These are phyloP conservation scores for Rachycentron canadum DNA, from an alignment of 2,797 vertebrate genomes.

Conservation along the genomic window DNA sequence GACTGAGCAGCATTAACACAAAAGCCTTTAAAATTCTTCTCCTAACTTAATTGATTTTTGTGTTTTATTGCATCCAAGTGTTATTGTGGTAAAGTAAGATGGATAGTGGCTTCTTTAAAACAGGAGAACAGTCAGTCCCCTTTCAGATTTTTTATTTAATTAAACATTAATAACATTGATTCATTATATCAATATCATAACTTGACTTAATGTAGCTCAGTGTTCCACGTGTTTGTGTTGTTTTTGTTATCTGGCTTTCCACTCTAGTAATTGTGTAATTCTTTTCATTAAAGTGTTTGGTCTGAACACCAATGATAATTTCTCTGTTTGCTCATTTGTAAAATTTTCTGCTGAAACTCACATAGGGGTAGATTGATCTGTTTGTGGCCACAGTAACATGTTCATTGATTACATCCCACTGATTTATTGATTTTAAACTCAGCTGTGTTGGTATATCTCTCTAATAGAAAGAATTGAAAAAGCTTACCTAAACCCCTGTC, in stretches of 20 bases:
- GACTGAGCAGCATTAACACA: constrained; percentile 16
- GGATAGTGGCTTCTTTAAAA: constrained; percentile 43
- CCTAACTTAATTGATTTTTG: constrained; percentile 27
- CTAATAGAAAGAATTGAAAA: constrained; percentile 20
- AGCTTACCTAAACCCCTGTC: constrained; percentile 6
- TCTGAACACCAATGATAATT: constrained; percentile 55
- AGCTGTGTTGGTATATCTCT: constrained; percentile 3
- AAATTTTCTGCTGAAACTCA: constrained; percentile 37
- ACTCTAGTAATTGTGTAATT: constrained; percentile 63
- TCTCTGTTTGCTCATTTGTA: constrained; percentile 38
- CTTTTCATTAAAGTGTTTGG: constrained; percentile 63
- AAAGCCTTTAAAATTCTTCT: constrained; percentile 19
- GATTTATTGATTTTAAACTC: constrained; percentile 28
- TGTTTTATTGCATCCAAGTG: constrained; percentile 29
- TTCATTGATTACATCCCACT: constrained; percentile 17
- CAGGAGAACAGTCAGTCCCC: constrained; percentile 34
- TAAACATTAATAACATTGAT: constrained; percentile 59
- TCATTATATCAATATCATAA: constrained; percentile 60
- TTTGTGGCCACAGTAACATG: constrained; percentile 24
- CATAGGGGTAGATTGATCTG: constrained; percentile 32
- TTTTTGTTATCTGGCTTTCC: constrained; percentile 63
- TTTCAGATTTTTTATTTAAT: constrained; percentile 61
- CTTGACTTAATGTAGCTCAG: constrained; percentile 33
- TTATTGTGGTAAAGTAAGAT: constrained; percentile 41
- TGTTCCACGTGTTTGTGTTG: constrained; percentile 44